Evolutionary conservation across 2,888 invertebrate genomes (phyloP).

Genomic region (Phortica okadai): DNA sequence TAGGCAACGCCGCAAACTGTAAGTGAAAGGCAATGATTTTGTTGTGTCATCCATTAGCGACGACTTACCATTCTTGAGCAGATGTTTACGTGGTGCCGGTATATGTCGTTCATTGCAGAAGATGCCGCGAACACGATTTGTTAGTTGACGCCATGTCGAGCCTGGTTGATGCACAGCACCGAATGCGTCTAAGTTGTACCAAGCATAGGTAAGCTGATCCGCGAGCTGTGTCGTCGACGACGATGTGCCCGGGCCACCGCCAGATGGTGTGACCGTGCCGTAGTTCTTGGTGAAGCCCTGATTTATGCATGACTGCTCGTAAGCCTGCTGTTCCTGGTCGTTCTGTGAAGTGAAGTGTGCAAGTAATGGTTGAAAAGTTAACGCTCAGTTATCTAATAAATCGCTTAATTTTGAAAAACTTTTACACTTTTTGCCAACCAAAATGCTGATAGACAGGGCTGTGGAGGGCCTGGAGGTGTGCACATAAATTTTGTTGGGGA

Average conservation of each 20-base stretch:
- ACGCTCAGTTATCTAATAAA: slow-evolving; percentile 26
- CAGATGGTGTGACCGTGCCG: slow-evolving; percentile 63
- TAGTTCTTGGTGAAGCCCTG: slow-evolving; percentile 68
- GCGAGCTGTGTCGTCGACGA: slow-evolving; percentile 43
- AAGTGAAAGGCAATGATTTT: slow-evolving; percentile 4
- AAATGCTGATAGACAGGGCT: neutral
- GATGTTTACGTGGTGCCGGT: slow-evolving; percentile 80
- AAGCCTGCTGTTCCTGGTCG: slow-evolving; percentile 39
- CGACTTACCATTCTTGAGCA: slow-evolving; percentile 83
- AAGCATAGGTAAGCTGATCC: slow-evolving; percentile 83
- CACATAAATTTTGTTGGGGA: neutral
- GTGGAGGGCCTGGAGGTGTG: neutral
- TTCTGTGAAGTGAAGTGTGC: slow-evolving; percentile 39
- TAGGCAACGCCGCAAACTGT: slow-evolving; percentile 88
- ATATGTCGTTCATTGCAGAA: slow-evolving; percentile 74
- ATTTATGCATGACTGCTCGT: slow-evolving; percentile 69
- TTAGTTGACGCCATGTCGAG: slow-evolving; percentile 73
- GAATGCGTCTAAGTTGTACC: slow-evolving; percentile 88
- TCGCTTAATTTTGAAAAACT: slow-evolving; percentile 19
- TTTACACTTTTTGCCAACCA: slow-evolving; percentile 10
- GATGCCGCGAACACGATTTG: slow-evolving; percentile 78
- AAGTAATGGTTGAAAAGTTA: neutral
- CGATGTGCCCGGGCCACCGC: slow-evolving; percentile 32
- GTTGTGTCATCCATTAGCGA: neutral
- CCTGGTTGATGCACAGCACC: slow-evolving; percentile 79